Evolutionary conservation across 2,113 vertebrate genomes (phyloP), one percentile per base, ranked within the genome.

Genomic region (Myiozetetes cayanensis): DNA sequence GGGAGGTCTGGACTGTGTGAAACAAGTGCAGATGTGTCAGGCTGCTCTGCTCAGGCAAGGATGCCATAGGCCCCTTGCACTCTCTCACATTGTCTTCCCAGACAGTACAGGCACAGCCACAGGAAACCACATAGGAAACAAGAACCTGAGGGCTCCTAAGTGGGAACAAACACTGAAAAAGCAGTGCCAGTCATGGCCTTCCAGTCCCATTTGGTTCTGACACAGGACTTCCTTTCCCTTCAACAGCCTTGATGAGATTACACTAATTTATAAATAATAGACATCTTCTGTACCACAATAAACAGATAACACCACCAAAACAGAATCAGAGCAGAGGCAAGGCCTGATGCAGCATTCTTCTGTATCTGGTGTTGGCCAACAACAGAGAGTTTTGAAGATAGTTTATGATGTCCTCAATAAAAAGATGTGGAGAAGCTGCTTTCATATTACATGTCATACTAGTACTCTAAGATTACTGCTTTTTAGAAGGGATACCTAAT

Each of bases 211-310:
- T 49, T 53, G n/a, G 10, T 62, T 73, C 72, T 66, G 24, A 55
- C 15, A 35, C 0, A 0, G 4, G 17, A 52, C 18, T 8, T 59
- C 14, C 27, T 7, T 39, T 59, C 23, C 30, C 22, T 50, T 35
- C 1, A 3, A 33, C 2, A 9, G 11, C 10, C 12, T 1, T 15
- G 44, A n/a, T 9, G 14, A 80, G 28, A 61, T 70, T 12, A 65
- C 15, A 28, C 11, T 31, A 7, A 47, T 67, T 77, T 1, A 63
- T 9, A 21, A 90, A 52, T n/a, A 31, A 41, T 18, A 91, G 41
- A 3, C 28, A 62, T 37, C 50, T 55, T 72, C 63, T 19, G 8
- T 6, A 43, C 8, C 24, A 5, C 2, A 44, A n/a, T 21, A 86
- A 70, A 82, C 1, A 73, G 10, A 3, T 49, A 61, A 39, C 20